A percentile compares a stretch with the other conserved stretches of the same genome.
These are phyloP conservation scores for Rotaria socialis DNA, from an alignment of 2,888 invertebrate genomes.

Conservation along the genomic window DNA sequence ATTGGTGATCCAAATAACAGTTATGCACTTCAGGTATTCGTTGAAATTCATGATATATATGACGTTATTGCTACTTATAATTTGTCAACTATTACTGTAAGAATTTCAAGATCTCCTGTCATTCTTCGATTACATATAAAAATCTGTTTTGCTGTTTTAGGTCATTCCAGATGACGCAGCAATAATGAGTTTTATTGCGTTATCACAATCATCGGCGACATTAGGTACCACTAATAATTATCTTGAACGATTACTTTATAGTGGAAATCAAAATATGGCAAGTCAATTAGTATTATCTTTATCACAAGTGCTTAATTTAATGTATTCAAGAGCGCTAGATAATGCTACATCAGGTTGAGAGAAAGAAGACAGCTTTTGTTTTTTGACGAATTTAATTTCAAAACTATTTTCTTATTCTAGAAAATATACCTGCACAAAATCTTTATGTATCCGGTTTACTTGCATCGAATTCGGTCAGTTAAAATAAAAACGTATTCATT, in stretches of 20 bases:
- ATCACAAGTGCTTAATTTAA: background rate
- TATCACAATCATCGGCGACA: background rate
- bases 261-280: background rate
- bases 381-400: background rate
- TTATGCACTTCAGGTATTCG: background rate
- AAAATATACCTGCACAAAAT: background rate
- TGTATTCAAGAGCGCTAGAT: background rate
- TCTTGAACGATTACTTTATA: background rate
- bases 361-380: background rate
- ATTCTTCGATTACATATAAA: too few relatives aligned
- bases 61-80: background rate
- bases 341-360: background rate
- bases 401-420: background rate
- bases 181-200: background rate
- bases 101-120: background rate
- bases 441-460: background rate
- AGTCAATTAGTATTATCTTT: background rate
- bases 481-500: background rate
- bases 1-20: background rate
- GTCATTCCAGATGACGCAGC: background rate
- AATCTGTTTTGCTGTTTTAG: background rate
- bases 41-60: background rate
- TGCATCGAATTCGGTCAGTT: background rate
- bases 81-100: background rate
- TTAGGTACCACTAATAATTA: background rate